Percentiles rank a stretch among this genome's conserved stretches.
phyloP scores from a whole-genome alignment of 2,888 invertebrate genomes.

The Tetragnatha montana region DNA sequence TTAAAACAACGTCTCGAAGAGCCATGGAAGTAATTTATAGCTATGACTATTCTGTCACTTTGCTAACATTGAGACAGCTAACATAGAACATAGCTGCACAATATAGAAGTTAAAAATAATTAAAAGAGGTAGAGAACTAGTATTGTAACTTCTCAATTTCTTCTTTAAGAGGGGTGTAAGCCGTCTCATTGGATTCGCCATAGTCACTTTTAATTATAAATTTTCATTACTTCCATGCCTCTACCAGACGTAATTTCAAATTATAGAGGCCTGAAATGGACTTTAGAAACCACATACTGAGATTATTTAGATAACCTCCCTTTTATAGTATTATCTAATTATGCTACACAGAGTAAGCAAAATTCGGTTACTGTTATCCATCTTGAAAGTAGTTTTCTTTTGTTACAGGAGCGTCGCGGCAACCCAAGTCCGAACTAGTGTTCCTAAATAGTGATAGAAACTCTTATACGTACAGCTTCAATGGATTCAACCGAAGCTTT shows the following conservation, averaged over 20 bases:
- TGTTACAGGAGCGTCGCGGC: constrained; percentile 41
- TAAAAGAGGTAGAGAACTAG: no score
- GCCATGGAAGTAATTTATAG: no score
- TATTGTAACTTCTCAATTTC: no score
- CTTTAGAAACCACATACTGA: not conserved
- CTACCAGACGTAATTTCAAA: not conserved
- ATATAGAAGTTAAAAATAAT: no score
- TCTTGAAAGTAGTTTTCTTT: not conserved
- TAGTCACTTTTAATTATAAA: no score
- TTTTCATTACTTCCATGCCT: not conserved
- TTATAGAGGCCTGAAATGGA: not conserved
- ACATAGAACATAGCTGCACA: no score
- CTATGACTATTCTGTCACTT: no score
- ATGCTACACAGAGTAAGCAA: not conserved
- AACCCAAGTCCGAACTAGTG: constrained; percentile 28
- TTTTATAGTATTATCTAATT: not conserved
- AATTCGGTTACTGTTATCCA: not conserved
- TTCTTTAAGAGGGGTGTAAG: no score
- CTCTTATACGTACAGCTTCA: constrained; percentile 35
- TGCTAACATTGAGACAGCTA: no score
- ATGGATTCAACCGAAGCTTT: constrained; percentile 46
- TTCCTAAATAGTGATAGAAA: constrained; percentile 26
- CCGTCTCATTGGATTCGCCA: no score
- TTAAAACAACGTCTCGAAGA: no score
- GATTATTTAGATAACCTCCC: not conserved